A percentile compares a stretch with the other conserved stretches of the same genome.
Conservation (phyloP, 2,797 vertebrate genomes). For the Mycteria americana region DNA sequence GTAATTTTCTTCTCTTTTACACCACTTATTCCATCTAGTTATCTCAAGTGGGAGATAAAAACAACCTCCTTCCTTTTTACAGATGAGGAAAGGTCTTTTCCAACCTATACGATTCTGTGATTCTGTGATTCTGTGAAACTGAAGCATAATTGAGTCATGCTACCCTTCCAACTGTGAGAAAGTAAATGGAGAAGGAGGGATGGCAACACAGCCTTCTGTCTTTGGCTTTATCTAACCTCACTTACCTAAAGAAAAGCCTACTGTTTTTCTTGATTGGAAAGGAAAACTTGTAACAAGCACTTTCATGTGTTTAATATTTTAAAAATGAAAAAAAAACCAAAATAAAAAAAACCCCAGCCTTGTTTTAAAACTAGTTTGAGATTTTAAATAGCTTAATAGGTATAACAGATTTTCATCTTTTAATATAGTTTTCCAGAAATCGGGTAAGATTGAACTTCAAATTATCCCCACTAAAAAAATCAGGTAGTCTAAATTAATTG, state of each 20-base stretch:
- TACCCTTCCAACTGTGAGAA: background rate
- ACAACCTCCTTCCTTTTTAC: background rate
- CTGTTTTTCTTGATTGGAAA: background rate
- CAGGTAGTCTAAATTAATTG: background rate
- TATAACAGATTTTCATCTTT: background rate
- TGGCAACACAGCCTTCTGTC: background rate
- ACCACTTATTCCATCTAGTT: background rate
- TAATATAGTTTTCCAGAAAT: background rate
- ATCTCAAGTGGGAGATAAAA: background rate
- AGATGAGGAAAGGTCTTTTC: background rate
- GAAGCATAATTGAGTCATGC: background rate
- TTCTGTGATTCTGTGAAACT: background rate
- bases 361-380: background rate
- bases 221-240: background rate
- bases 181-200: background rate
- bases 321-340: background rate
- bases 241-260: background rate
- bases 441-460: background rate
- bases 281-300: background rate
- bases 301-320: background rate
- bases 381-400: background rate
- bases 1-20: conserved; percentile 1
- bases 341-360: background rate
- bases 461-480: background rate
- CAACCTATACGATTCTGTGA: too few species aligned